A percentile compares a stretch with the other conserved stretches of the same genome.
Evolutionary conservation across 2,113 vertebrate genomes (phyloP).

Genomic region (Baryphthengus martii): DNA sequence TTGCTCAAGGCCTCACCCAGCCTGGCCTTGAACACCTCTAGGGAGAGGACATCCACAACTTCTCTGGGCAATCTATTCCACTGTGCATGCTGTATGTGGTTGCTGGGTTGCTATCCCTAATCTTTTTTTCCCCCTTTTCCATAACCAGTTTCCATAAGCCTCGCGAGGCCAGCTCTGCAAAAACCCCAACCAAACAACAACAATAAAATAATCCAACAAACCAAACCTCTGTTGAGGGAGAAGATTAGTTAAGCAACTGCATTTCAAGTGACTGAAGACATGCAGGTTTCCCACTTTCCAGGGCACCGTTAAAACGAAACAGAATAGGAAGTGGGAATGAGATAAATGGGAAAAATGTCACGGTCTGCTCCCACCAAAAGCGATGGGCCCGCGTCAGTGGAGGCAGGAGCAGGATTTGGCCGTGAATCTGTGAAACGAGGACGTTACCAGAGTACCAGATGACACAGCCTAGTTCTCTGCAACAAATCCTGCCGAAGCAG

Average conservation of each 20-base stretch:
- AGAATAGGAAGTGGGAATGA: background rate
- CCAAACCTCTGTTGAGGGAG: background rate
- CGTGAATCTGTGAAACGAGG: background rate
- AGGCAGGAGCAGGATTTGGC: slow-evolving; percentile 5
- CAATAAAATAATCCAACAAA: background rate
- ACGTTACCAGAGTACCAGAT: slow-evolving; percentile 26
- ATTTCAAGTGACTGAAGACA: background rate
- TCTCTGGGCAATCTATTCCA: no score
- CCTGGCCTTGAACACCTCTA: no score
- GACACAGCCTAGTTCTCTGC: background rate
- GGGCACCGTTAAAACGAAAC: background rate
- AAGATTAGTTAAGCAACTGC: background rate
- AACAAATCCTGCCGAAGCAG: slow-evolving; percentile 35
- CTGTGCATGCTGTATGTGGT: background rate
- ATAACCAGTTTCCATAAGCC: background rate
- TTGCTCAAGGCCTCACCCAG: no score
- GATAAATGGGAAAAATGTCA: background rate
- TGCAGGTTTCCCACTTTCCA: slow-evolving; percentile 20
- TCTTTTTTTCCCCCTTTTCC: background rate
- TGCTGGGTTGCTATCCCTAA: background rate
- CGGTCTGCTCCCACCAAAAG: background rate
- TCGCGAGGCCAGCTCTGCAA: background rate
- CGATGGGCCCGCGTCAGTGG: background rate
- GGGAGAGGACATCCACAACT: no score
- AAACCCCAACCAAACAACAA: background rate